phyloP scores from a whole-genome alignment of 2,113 vertebrate genomes.

The Bubo bubo region DNA sequence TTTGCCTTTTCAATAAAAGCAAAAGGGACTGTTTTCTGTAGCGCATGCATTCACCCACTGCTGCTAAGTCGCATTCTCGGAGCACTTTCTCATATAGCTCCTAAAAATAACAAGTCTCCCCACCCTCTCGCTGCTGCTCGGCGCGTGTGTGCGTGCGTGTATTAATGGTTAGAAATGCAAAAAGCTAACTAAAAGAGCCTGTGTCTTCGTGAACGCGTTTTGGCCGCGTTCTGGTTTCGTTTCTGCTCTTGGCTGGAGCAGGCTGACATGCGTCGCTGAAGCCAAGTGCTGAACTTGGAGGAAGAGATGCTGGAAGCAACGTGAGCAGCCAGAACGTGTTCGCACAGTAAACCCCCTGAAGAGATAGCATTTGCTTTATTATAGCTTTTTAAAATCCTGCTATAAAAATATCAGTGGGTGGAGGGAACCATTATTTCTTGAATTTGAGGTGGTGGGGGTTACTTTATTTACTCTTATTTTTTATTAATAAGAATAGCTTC shows the following conservation, averaged over 20 bases:
- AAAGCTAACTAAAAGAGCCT: neutral
- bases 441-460: slow-evolving; percentile 33
- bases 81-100: neutral
- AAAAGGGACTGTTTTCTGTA: neutral
- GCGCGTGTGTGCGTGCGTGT: neutral
- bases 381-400: slow-evolving; percentile 61
- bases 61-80: neutral
- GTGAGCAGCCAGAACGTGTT: slow-evolving; percentile 46
- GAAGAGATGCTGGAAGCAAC: slow-evolving; percentile 12
- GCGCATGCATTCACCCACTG: neutral
- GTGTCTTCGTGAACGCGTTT: neutral
- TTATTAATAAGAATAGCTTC: slow-evolving; percentile 78
- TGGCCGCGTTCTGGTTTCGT: neutral
- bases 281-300: neutral
- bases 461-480: slow-evolving; percentile 76
- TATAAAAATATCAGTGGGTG: slow-evolving; percentile 37
- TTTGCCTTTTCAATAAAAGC: neutral
- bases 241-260: neutral
- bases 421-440: slow-evolving; percentile 33
- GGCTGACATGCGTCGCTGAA: neutral
- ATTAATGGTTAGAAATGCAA: neutral
- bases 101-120: neutral
- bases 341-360: slow-evolving; percentile 57
- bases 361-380: slow-evolving; percentile 59
- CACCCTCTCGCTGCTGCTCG: neutral